Conservation (phyloP, 2,888 invertebrate species). For the Ormyrus labotus region DNA sequence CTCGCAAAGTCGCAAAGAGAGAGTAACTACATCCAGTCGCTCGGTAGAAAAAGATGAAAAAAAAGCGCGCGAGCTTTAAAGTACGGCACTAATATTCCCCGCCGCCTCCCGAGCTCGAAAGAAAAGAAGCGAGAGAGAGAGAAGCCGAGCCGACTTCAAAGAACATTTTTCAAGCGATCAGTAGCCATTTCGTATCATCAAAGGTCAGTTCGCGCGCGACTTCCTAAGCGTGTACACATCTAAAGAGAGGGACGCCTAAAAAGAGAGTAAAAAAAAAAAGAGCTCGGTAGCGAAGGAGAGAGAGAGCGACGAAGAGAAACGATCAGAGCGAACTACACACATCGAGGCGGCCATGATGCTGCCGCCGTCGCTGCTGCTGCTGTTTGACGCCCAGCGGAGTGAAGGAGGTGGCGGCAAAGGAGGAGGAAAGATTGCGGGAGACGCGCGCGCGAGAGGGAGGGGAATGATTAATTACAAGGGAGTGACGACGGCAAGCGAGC, state of each 20-base stretch:
- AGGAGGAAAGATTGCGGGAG: conserved; percentile 55
- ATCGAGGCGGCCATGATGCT: conserved; percentile 65
- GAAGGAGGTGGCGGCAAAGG: conserved; percentile 49
- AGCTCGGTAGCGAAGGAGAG: neutral
- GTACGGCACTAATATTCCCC: neutral
- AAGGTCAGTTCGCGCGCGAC: conserved; percentile 37
- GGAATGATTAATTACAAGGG: conserved; percentile 74
- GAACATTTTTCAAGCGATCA: conserved; percentile 42
- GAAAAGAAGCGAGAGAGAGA: neutral
- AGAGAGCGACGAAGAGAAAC: neutral
- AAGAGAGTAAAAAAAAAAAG: conserved; percentile 5
- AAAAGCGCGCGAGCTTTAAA: neutral
- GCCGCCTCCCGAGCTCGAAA: neutral
- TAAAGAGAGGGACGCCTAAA: neutral
- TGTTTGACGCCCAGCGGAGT: conserved; percentile 57
- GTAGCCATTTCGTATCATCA: conserved; percentile 53
- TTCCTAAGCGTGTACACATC: conserved; percentile 12
- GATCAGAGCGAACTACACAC: neutral
- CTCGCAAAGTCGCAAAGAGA: no score
- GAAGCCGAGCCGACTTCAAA: conserved; percentile 4
- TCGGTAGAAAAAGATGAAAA: neutral
- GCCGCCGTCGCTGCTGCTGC: conserved; percentile 52
- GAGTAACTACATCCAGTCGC: no score
- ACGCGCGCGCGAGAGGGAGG: conserved; percentile 64
- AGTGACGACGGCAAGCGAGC: conserved; percentile 63